These are phyloP conservation scores for Cheilosia grossa DNA, from an alignment of 2,888 invertebrate species.

Conservation along the genomic window DNA sequence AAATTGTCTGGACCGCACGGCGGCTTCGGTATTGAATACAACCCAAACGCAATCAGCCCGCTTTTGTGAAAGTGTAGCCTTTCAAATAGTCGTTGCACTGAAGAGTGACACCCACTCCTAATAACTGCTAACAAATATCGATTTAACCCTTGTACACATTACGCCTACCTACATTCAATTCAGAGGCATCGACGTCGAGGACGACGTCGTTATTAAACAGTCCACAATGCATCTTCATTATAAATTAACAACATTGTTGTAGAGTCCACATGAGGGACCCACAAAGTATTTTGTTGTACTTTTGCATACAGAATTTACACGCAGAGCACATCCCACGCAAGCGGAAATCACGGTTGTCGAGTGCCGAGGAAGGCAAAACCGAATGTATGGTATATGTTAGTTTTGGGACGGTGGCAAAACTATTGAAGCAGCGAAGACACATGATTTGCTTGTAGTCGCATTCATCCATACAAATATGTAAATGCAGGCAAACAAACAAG, in stretches of 20 bases:
- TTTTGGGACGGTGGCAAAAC: slow-evolving; percentile 35
- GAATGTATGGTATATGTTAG: slow-evolving; percentile 32
- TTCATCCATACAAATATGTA: slow-evolving; percentile 18
- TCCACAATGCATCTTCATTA: slow-evolving; percentile 74
- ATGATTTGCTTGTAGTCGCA: slow-evolving; percentile 43
- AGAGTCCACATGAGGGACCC: slow-evolving; percentile 48
- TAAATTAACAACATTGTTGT: slow-evolving; percentile 72
- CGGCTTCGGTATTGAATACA: slow-evolving; percentile 73
- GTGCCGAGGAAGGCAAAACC: slow-evolving; percentile 35
- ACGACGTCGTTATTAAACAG: slow-evolving; percentile 49
- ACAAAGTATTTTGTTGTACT: slow-evolving; percentile 62
- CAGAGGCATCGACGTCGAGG: not conserved
- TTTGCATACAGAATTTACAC: slow-evolving; percentile 16
- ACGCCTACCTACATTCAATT: not conserved
- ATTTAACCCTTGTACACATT: slow-evolving; percentile 43
- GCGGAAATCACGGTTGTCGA: slow-evolving; percentile 46
- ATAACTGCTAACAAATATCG: slow-evolving; percentile 43
- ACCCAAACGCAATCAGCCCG: slow-evolving; percentile 52
- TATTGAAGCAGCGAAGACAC: slow-evolving; percentile 70
- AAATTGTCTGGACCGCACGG: slow-evolving; percentile 81
- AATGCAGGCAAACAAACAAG: slow-evolving; percentile 26
- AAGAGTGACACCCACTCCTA: slow-evolving; percentile 9
- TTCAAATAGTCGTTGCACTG: slow-evolving; percentile 45
- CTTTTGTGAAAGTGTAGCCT: slow-evolving; percentile 47
- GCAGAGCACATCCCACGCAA: not conserved